Percentiles rank a stretch among this genome's conserved stretches.
phyloP scores from a whole-genome alignment of 2,888 invertebrate genomes.

The Trichacis sp. region DNA sequence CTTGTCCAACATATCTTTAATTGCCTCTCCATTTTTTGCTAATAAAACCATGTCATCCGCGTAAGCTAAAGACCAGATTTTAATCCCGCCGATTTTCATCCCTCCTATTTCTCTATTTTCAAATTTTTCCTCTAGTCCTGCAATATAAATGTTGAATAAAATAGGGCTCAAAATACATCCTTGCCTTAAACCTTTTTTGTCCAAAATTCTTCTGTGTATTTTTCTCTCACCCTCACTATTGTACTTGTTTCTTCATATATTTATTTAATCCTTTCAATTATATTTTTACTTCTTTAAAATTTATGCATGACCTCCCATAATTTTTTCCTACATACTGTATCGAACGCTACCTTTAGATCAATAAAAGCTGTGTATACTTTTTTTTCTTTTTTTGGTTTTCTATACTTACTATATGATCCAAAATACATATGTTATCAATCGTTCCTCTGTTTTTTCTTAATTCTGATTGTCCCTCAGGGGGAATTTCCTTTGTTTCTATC shows the following conservation, averaged over 20 bases:
- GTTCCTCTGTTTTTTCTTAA: constrained; percentile 32
- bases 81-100: not conserved
- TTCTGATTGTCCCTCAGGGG: constrained; percentile 36
- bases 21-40: constrained; percentile 2
- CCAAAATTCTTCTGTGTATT: constrained; percentile 13
- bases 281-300: not conserved
- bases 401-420: constrained; percentile 24
- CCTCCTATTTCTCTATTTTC: constrained; percentile 3
- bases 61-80: constrained; percentile 9
- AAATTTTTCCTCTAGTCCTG: constrained; percentile 14
- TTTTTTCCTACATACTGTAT: not conserved
- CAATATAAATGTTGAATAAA: constrained; percentile 33
- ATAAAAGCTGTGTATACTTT: not conserved
- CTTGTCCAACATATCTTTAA: not conserved
- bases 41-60: constrained; percentile 9
- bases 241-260: not conserved
- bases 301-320: not conserved
- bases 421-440: constrained; percentile 31
- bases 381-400: not conserved
- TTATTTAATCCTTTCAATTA: not conserved
- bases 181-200: constrained; percentile 3
- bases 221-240: constrained; percentile 12
- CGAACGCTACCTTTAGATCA: not conserved
- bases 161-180: constrained; percentile 32
- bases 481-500: constrained; percentile 17